Evolutionary conservation across 2,113 vertebrate species (phyloP), one percentile per base, ranked within the genome.

Genomic region (Melanerpes aurifrons): DNA sequence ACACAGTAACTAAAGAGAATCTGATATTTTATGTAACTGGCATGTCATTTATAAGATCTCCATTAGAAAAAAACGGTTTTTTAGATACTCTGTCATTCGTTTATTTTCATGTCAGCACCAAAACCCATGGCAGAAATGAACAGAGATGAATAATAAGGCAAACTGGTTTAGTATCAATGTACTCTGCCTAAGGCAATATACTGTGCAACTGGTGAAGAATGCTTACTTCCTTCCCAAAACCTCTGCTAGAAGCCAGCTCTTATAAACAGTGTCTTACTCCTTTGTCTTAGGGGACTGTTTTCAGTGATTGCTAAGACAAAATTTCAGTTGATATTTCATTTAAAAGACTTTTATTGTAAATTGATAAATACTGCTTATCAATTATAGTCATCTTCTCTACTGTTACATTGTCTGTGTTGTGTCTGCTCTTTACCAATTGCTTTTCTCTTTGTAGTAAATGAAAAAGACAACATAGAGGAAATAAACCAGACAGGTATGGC

Each of bases 161-260:
- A 92, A 86, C 66, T 91, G 58, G 19, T 93, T 95, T 81, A 94
- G 89, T 88, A 94, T 95, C 93, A 94, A 78, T 69, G 89, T 90
- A 48, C 76, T 86, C 61, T 94, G 94, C 96, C 96, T 94, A 94
- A 95, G 95, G 95, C 96, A 96, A 92, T 96, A 96, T 86, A 81
- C 89, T 96, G 94, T 95, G 95, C 94, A 96, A 95, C 93, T 96
- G 79, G 90, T 96, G 95, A 96, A 91, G 95, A 96, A 96, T 96
- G 96, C 89, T 92, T 94, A 86, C 94, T 96, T 96, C 93, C 93
- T 96, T 96, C 95, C 95, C 93, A 96, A 95, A 96, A 94, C 95
- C 94, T 94, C 89, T 89, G 62, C 91, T 96, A 94, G 91, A 91
- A 94, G 94, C 69, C 8, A 63, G 32, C 69, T 89, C 69, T 93